Conservation (phyloP, 2,888 invertebrate species). For the Ophion obscuratus region DNA sequence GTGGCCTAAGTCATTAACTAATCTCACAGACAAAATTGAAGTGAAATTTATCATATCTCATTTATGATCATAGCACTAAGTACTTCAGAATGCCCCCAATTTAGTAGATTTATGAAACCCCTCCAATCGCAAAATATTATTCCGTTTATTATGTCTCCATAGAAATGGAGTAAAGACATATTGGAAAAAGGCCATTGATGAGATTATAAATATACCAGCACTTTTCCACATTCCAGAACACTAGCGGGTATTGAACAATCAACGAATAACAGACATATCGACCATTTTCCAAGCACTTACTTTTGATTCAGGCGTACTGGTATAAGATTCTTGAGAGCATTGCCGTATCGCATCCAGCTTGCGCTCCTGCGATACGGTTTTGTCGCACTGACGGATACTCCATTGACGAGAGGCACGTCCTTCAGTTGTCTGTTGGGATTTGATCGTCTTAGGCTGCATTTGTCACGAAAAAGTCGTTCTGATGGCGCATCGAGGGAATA, state of each 20-base stretch:
- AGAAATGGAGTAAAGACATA: too few species aligned
- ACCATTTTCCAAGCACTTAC: conserved; percentile 67
- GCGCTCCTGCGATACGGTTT: conserved; percentile 62
- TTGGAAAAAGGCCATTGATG: too few species aligned
- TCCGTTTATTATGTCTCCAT: too few species aligned
- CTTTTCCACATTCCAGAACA: neutral
- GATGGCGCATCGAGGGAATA: neutral
- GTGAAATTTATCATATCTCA: too few species aligned
- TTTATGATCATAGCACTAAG: too few species aligned
- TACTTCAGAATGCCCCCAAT: too few species aligned
- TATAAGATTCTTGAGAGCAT: conserved; percentile 77
- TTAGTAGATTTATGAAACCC: too few species aligned
- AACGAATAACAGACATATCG: neutral
- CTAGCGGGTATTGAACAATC: neutral
- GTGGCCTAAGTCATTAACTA: too few species aligned
- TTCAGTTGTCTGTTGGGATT: conserved; percentile 29
- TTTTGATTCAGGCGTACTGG: conserved; percentile 74
- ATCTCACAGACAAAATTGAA: too few species aligned
- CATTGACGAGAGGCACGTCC: conserved; percentile 41
- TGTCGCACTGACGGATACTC: neutral
- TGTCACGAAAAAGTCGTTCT: neutral
- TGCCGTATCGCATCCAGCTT: conserved; percentile 74
- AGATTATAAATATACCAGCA: neutral
- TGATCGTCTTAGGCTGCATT: neutral
- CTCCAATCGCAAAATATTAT: too few species aligned